Percentiles rank a stretch among this genome's conserved stretches.
phyloP scores from a whole-genome alignment of 2,113 vertebrate species.

The Saccopteryx leptura region DNA sequence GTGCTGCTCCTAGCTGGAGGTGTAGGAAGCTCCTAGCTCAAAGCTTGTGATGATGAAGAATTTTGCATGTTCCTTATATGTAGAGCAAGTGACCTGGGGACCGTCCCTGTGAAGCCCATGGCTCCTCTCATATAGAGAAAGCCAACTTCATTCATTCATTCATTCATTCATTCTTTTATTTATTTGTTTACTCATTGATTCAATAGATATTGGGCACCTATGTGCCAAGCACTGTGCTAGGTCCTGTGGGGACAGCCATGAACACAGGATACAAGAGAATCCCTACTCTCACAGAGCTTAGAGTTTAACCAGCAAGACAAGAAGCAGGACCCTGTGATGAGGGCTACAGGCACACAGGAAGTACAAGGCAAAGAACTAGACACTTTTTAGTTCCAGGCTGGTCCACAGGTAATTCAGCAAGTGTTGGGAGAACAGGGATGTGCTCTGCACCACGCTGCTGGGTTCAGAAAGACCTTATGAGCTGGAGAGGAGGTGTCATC shows the following conservation, averaged over 20 bases:
- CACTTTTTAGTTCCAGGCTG: neutral
- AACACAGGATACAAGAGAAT: too few relatives aligned
- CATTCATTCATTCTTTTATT: neutral
- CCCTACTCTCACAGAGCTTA: neutral
- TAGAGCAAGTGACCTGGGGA: neutral
- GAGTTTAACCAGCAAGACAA: neutral
- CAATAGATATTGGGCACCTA: neutral
- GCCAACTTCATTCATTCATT: neutral
- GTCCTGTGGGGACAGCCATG: neutral
- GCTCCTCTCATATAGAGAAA: neutral
- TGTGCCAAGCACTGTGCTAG: neutral
- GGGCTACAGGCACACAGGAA: neutral
- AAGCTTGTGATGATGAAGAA: neutral
- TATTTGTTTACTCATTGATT: neutral
- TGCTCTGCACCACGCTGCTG: neutral
- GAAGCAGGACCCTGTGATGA: fast-evolving
- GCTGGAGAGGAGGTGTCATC: neutral
- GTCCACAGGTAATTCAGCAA: neutral
- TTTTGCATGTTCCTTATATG: neutral
- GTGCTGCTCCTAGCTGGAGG: neutral
- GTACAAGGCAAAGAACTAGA: too few relatives aligned
- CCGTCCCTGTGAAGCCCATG: neutral
- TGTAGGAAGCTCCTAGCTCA: neutral
- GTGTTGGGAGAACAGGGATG: neutral
- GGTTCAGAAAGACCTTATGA: neutral